A percentile compares a stretch with the other conserved stretches of the same genome.
Evolutionary conservation across 2,888 invertebrate genomes (phyloP).

Genomic region (Argyresthia goedartella): DNA sequence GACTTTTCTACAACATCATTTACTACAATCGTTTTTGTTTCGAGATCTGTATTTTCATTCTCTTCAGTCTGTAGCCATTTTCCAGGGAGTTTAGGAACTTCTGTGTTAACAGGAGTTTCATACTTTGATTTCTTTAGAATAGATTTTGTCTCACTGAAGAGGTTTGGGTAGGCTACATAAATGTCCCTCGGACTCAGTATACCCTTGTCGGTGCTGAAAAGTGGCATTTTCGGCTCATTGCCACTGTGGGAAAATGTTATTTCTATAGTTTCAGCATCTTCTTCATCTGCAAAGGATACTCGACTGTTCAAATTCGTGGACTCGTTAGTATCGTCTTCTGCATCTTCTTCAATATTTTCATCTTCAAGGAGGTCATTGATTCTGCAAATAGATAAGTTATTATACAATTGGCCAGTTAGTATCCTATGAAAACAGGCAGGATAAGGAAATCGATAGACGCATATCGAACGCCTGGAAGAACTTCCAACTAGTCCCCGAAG

Average conservation of each 20-base stretch:
- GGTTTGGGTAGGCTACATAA: constrained; percentile 35
- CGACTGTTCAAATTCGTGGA: constrained; percentile 23
- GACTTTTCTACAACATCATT: constrained; percentile 45
- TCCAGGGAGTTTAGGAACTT: constrained; percentile 6
- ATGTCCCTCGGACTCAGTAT: constrained; percentile 57
- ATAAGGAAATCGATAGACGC: no score
- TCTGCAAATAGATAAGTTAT: constrained; percentile 19
- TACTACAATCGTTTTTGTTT: constrained; percentile 30
- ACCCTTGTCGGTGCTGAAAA: constrained; percentile 33
- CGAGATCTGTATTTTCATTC: not conserved
- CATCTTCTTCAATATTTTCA: constrained; percentile 23
- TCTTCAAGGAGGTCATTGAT: constrained; percentile 36
- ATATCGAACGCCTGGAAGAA: no score
- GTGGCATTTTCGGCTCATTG: constrained; percentile 21
- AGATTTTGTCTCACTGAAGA: constrained; percentile 36
- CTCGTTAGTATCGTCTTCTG: not conserved
- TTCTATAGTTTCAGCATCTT: constrained; percentile 43
- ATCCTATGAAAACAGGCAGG: no score
- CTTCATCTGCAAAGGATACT: constrained; percentile 52
- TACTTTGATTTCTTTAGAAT: constrained; percentile 53
- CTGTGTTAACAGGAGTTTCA: constrained; percentile 13
- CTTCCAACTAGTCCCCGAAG: no score
- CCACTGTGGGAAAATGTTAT: constrained; percentile 46
- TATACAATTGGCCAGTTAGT: no score
- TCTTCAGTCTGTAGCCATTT: not conserved